These are phyloP conservation scores for Pogonophryne albipinna DNA, from an alignment of 2,797 vertebrate species.

Conservation along the genomic window DNA sequence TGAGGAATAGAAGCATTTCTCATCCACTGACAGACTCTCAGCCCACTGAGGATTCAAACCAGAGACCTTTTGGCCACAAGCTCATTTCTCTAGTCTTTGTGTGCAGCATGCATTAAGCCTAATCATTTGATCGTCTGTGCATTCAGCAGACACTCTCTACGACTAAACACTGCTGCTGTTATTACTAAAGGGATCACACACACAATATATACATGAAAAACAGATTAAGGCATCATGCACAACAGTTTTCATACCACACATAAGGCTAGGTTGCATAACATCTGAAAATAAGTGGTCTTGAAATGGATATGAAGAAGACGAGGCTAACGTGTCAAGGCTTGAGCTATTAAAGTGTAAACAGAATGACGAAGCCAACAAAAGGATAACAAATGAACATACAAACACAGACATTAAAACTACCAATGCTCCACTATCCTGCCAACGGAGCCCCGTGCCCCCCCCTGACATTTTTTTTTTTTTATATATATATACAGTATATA, in stretches of 20 bases:
- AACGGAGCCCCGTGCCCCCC: no score
- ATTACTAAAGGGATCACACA: conserved; percentile 34
- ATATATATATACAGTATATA: no score
- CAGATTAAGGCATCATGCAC: neutral
- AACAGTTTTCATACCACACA: neutral
- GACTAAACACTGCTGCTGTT: conserved; percentile 33
- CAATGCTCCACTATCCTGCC: neutral
- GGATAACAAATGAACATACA: conserved; percentile 2
- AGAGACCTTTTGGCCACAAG: conserved; percentile 58
- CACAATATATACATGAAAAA: no score
- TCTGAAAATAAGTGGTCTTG: neutral
- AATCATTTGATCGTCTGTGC: conserved; percentile 67
- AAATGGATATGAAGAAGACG: conserved; percentile 9
- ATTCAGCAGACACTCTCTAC: conserved; percentile 49
- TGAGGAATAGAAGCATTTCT: conserved; percentile 72
- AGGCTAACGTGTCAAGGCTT: conserved; percentile 19
- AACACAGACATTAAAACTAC: conserved; percentile 4
- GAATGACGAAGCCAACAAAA: conserved; percentile 7
- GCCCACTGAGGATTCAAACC: conserved; percentile 59
- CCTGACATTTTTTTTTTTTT: no score
- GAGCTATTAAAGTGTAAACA: conserved; percentile 33
- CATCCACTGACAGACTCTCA: conserved; percentile 65
- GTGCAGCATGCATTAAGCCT: conserved; percentile 55
- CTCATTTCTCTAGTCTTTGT: conserved; percentile 68
- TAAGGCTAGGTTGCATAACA: neutral